Base-by-base conservation (phyloP, 2,888 invertebrate species). In the Coremacera marginata region DNA sequence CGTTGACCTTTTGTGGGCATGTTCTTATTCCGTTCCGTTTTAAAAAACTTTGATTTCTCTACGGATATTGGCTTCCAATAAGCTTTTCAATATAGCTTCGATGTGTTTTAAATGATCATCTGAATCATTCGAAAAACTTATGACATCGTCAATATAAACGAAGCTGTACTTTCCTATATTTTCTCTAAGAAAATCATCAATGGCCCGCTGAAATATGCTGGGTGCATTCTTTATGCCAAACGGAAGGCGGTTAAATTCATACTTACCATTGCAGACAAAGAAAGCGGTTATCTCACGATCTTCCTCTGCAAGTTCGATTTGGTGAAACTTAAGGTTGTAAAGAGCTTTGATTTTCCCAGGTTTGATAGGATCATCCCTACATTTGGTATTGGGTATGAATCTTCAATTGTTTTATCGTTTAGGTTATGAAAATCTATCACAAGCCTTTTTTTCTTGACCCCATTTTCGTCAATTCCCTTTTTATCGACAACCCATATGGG, bases 81-180 rank as follows among this genome's bases (percentile, higher is more conserved):
- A 55, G n/a, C 55, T 55, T 34, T 71, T 71, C 57, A 72, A 72
- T 37, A 49, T 25, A 14, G 5, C 44, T 31, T 49, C 51, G 19
- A 63, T n/a, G 27, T 63, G 34, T 62, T 63, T 63, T 1, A 62
- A 9, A 51, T 73, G 73, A 11, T 19, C 9, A 2, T 63, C 51
- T 11, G 11, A 4, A 25, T 22, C 34, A 27, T 73, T 49, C 44
- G 57, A 19, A 14, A 51, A 70, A 22, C 51, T 70, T 8, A 70
- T 22, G 3, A 19, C 44, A n/a, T 72, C 49, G 11, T 51, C 73
- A 19, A 73, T 31, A 63, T 73, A 63, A 14, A 73, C 63, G 44
- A 37, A 63, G n/a, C 73, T 57, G 27, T n/a, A 31, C 51, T 63
- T 51, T 3, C 65, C 57, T 51, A 70, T 70, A 22, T 70, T 52